These are phyloP conservation scores for Daubentonia madagascariensis DNA, from an alignment of 2,113 vertebrate genomes.

Conservation along the genomic window DNA sequence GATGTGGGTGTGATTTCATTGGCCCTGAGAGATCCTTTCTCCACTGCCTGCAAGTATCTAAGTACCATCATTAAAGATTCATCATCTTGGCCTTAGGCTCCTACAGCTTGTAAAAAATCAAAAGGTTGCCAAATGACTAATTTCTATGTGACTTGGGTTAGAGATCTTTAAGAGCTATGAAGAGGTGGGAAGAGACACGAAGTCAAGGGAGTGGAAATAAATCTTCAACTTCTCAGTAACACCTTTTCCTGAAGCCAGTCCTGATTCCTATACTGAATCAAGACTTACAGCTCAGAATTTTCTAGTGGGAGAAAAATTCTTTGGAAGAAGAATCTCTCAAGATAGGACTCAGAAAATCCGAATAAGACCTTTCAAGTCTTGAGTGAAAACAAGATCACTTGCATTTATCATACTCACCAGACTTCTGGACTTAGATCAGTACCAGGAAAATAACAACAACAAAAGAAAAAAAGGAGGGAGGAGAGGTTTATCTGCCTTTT, in stretches of 20 bases:
- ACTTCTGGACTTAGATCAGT: not conserved
- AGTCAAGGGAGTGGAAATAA: not conserved
- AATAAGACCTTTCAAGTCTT: not conserved
- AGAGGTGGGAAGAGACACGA: not conserved
- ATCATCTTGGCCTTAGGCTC: not conserved
- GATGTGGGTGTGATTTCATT: not conserved
- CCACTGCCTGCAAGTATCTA: not conserved
- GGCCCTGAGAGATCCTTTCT: not conserved
- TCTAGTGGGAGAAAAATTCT: not conserved
- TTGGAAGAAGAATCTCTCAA: not conserved
- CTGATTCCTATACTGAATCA: not conserved
- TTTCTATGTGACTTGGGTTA: not conserved
- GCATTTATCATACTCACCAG: not conserved
- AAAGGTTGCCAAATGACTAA: not conserved
- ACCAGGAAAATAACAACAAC: not conserved
- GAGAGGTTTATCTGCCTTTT: not conserved
- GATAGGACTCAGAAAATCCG: not conserved
- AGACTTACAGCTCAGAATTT: not conserved
- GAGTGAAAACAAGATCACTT: slow-evolving; percentile 22
- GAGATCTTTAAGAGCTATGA: not conserved
- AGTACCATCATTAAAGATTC: not conserved
- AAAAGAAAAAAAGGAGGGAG: not conserved
- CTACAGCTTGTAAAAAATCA: not conserved
- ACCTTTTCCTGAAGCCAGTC: not conserved
- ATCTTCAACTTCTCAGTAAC: not conserved